Evolutionary conservation across 2,797 vertebrate genomes (phyloP).

Genomic region (Sebastes aleutianus): DNA sequence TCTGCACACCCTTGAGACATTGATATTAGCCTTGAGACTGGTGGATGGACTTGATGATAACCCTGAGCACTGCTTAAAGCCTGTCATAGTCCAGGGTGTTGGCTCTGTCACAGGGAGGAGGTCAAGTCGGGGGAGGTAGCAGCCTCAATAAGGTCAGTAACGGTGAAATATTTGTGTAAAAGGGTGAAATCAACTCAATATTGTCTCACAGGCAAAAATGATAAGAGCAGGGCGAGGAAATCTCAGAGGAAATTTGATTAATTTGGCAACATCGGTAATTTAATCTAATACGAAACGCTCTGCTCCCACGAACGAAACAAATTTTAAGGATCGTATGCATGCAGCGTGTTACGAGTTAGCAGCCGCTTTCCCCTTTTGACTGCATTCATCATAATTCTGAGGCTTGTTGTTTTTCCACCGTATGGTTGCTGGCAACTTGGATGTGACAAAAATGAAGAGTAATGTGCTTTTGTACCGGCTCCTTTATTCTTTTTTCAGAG

Average conservation of each 20-base stretch:
- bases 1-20: constrained; percentile 72
- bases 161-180: not conserved
- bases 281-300: constrained; percentile 31
- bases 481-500: constrained; percentile 45
- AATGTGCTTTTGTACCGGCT: constrained; percentile 73
- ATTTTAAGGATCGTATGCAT: constrained; percentile 40
- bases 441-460: constrained; percentile 78
- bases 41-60: constrained; percentile 76
- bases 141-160: not conserved
- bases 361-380: constrained; percentile 44
- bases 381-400: constrained; percentile 75
- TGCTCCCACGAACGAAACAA: constrained; percentile 45
- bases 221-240: not conserved
- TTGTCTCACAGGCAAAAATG: not conserved
- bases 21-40: constrained; percentile 74
- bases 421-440: constrained; percentile 60
- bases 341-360: constrained; percentile 52
- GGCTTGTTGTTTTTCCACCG: constrained; percentile 67
- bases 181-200: constrained; percentile 4
- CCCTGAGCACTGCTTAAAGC: constrained; percentile 50
- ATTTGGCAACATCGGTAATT: constrained; percentile 44
- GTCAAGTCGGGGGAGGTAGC: constrained; percentile 8
- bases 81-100: constrained; percentile 46
- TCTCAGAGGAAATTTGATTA: constrained; percentile 52
- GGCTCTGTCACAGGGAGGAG: constrained; percentile 19